phyloP scores from a whole-genome alignment of 2,113 vertebrate genomes.

The Ursus arctos region DNA sequence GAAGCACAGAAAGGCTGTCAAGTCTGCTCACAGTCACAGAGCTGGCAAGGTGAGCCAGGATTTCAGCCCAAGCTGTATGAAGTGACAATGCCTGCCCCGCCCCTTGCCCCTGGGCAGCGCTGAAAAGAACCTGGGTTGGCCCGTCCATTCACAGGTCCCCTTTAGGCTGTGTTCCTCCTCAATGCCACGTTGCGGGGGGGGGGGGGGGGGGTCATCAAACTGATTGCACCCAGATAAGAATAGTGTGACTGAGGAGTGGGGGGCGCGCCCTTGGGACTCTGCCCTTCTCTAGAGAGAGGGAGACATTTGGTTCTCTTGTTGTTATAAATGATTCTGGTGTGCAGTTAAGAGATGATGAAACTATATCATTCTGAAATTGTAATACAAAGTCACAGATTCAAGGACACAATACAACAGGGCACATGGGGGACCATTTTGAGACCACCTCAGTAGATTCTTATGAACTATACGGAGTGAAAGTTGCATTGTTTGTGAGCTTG shows the following conservation, averaged over 20 bases:
- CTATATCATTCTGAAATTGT: not conserved
- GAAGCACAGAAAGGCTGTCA: not conserved
- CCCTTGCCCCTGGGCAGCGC: not conserved
- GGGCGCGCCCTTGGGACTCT: not conserved
- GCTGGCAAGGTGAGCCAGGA: not conserved
- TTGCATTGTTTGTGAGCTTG: not conserved
- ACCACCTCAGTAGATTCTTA: not conserved
- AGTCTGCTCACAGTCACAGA: not conserved
- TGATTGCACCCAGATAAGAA: not conserved
- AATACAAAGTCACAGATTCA: constrained; percentile 13
- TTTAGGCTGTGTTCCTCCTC: not conserved
- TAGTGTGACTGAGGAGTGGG: not conserved
- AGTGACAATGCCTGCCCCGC: not conserved
- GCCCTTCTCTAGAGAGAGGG: not conserved
- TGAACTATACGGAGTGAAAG: not conserved
- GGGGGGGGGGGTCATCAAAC: not conserved
- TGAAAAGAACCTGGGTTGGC: not conserved
- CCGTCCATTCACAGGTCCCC: not conserved
- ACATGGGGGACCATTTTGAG: not conserved
- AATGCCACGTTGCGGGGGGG: not conserved
- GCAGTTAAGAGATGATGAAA: not conserved
- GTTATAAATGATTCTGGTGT: not conserved
- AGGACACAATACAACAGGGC: not conserved
- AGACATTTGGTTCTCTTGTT: not conserved
- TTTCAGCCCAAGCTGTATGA: not conserved